Evolutionary conservation across 1,140 invertebrate genomes (phyloP).

Genomic region (Bactericera cockerelli): DNA sequence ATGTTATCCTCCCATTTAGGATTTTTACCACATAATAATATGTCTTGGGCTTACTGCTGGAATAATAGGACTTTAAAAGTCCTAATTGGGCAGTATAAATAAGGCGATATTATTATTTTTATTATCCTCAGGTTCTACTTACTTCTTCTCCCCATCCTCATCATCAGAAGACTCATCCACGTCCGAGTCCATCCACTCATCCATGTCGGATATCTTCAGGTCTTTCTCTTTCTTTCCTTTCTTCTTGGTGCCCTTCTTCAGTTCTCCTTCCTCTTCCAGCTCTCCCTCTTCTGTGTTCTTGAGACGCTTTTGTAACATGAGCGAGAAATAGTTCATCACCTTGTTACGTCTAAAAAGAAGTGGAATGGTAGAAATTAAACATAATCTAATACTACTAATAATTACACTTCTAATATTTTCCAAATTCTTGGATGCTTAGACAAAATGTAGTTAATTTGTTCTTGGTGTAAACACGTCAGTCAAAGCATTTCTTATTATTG

Average conservation of each 20-base stretch:
- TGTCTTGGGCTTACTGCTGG: too few relatives aligned
- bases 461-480: too few relatives aligned
- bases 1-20: too few relatives aligned
- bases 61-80: too few relatives aligned
- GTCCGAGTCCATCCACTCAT: slow-evolving; percentile 79
- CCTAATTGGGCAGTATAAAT: too few relatives aligned
- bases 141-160: slow-evolving; percentile 23
- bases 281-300: slow-evolving; percentile 67
- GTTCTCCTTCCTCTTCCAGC: slow-evolving; percentile 50
- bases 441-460: too few relatives aligned
- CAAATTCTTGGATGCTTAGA: too few relatives aligned
- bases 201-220: slow-evolving; percentile 82
- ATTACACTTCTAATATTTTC: too few relatives aligned
- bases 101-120: too few relatives aligned
- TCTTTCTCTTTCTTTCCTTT: slow-evolving; percentile 44
- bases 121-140: slow-evolving; percentile 52
- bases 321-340: slow-evolving; percentile 83
- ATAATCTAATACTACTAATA: background rate
- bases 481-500: too few relatives aligned
- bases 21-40: too few relatives aligned
- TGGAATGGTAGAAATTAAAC: background rate
- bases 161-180: slow-evolving; percentile 39
- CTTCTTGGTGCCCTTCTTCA: slow-evolving; percentile 35
- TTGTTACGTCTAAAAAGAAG: slow-evolving; percentile 57
- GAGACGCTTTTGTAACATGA: slow-evolving; percentile 80